These are phyloP conservation scores for Acleris literana DNA, from an alignment of 2,888 invertebrate species.

Conservation along the genomic window DNA sequence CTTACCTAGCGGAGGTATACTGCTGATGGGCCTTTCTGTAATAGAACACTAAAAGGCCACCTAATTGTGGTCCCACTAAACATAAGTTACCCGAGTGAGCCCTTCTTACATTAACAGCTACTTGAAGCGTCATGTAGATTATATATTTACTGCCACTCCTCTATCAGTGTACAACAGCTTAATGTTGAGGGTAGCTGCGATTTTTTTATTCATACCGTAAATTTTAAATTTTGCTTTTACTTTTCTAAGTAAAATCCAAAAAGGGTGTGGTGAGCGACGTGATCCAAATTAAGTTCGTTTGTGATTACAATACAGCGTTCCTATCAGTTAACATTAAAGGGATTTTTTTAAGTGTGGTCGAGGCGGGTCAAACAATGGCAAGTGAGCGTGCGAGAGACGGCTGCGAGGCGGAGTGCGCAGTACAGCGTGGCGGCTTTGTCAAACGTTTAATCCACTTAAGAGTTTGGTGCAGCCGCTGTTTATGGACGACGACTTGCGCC, in stretches of 20 bases:
- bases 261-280: slow-evolving; percentile 48
- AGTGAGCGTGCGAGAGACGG: slow-evolving; percentile 55
- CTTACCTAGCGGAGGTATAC: slow-evolving; percentile 14
- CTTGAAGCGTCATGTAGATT: background rate
- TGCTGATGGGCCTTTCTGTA: slow-evolving; percentile 14
- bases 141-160: background rate
- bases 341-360: slow-evolving; percentile 43
- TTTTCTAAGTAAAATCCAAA: slow-evolving; percentile 29
- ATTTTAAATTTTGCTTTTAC: slow-evolving; percentile 11
- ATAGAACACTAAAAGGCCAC: slow-evolving; percentile 20
- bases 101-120: slow-evolving; percentile 7
- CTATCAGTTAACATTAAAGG: slow-evolving; percentile 41
- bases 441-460: slow-evolving; percentile 77
- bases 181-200: background rate
- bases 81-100: slow-evolving; percentile 1
- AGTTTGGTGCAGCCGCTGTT: slow-evolving; percentile 61
- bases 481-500: slow-evolving; percentile 53
- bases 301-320: slow-evolving; percentile 47
- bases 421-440: slow-evolving; percentile 64
- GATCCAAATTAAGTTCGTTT: slow-evolving; percentile 56
- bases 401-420: slow-evolving; percentile 56
- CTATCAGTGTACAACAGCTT: background rate
- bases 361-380: slow-evolving; percentile 57
- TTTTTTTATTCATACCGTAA: background rate
- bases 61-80: slow-evolving; percentile 15